phyloP scores from a whole-genome alignment of 2,888 invertebrate genomes.

The Cantharis rufa region DNA sequence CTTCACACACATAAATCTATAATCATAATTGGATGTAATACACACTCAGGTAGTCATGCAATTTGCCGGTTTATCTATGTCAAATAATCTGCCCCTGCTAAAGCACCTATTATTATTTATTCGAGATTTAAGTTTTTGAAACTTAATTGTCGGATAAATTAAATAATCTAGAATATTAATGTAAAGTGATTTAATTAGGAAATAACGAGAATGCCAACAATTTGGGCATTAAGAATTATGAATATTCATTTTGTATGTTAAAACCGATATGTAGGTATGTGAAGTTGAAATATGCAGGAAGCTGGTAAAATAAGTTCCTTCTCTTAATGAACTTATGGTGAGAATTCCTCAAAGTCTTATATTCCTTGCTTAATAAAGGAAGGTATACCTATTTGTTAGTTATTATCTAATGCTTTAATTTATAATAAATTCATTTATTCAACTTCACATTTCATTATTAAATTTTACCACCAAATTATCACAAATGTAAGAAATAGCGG shows the following conservation, averaged over 20 bases:
- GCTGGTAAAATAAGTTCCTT: neutral
- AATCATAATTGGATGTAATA: too few species aligned
- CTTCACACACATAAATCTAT: too few species aligned
- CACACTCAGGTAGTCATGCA: too few species aligned
- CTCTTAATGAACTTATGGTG: neutral
- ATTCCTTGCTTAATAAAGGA: neutral
- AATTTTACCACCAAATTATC: neutral
- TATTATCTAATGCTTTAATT: neutral
- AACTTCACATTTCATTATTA: neutral
- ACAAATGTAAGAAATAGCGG: neutral
- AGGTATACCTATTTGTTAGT: neutral
- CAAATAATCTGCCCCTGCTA: neutral
- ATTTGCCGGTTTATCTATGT: too few species aligned
- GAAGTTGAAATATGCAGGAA: slow-evolving; percentile 1
- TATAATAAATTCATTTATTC: neutral
- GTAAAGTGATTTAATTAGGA: neutral
- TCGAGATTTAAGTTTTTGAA: neutral
- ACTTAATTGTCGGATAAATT: neutral
- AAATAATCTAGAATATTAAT: neutral
- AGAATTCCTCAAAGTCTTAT: neutral
- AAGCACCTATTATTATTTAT: neutral
- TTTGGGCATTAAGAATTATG: slow-evolving; percentile 4
- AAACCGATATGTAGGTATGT: slow-evolving; percentile 8
- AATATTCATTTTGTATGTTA: slow-evolving; percentile 12
- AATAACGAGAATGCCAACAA: neutral